These are phyloP conservation scores for Patella caerulea DNA, from an alignment of 2,888 invertebrate genomes.

Conservation along the genomic window DNA sequence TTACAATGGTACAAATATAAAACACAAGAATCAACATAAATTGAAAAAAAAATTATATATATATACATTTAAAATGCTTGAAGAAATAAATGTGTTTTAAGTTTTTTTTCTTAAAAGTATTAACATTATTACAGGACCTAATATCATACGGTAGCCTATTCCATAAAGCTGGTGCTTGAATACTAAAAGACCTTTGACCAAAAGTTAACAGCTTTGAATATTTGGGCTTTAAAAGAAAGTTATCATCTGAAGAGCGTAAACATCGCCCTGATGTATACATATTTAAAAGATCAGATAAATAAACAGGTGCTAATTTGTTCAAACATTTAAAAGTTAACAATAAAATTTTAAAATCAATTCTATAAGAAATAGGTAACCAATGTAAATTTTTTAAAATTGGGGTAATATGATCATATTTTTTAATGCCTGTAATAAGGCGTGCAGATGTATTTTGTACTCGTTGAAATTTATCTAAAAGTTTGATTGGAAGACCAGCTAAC, in stretches of 20 bases:
- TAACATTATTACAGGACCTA: not conserved
- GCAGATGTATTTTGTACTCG: not conserved
- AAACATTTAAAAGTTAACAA: not conserved
- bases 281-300: not conserved
- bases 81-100: constrained; percentile 1
- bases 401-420: not conserved
- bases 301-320: not conserved
- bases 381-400: not conserved
- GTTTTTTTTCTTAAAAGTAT: not conserved
- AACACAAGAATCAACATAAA: too few relatives aligned
- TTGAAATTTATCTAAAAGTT: not conserved
- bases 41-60: too few relatives aligned
- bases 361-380: not conserved
- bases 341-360: constrained; percentile 3
- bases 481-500: not conserved
- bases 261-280: not conserved
- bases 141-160: not conserved
- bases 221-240: not conserved
- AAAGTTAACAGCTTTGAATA: not conserved
- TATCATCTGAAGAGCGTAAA: not conserved
- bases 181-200: not conserved
- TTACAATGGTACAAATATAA: too few relatives aligned
- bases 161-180: not conserved
- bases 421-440: not conserved
- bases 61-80: not conserved